Conservation (phyloP, 2,113 vertebrate species). For the Nestor notabilis region DNA sequence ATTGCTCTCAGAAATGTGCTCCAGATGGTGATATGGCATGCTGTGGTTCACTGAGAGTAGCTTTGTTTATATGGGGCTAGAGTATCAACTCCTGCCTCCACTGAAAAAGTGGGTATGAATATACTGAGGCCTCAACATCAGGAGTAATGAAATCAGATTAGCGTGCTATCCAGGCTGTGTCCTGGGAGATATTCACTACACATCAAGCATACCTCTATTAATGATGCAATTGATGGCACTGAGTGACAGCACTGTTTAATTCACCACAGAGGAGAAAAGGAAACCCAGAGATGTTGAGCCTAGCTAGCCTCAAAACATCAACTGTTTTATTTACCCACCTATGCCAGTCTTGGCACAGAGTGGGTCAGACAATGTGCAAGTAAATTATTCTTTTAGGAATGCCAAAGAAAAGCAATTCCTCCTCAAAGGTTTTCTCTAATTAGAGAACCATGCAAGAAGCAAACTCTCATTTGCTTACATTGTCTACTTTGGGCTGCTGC, state of each 20-base stretch:
- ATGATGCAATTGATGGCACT: not conserved
- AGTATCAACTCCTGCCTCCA: not conserved
- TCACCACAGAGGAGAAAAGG: not conserved
- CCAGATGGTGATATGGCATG: not conserved
- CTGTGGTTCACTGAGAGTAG: not conserved
- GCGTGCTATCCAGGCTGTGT: not conserved
- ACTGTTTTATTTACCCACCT: not conserved
- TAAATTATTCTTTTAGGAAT: not conserved
- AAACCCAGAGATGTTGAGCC: accelerated
- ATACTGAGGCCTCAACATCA: not conserved
- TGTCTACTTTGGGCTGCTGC: not conserved
- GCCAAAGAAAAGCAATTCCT: not conserved
- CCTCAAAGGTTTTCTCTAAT: not conserved
- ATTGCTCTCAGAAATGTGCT: not conserved
- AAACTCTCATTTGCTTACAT: not conserved
- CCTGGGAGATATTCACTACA: not conserved
- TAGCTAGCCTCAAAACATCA: not conserved
- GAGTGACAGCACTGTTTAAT: not conserved
- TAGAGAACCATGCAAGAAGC: not conserved
- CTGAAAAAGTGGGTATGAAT: not conserved
- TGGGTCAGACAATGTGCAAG: not conserved
- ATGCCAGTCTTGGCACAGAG: not conserved
- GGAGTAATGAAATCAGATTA: not conserved
- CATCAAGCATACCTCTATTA: not conserved
- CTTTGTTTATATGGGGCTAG: not conserved